Percentiles rank a stretch among this genome's conserved stretches.
Conservation (phyloP, 2,888 invertebrate genomes). For the Agonopterix heracliana region DNA sequence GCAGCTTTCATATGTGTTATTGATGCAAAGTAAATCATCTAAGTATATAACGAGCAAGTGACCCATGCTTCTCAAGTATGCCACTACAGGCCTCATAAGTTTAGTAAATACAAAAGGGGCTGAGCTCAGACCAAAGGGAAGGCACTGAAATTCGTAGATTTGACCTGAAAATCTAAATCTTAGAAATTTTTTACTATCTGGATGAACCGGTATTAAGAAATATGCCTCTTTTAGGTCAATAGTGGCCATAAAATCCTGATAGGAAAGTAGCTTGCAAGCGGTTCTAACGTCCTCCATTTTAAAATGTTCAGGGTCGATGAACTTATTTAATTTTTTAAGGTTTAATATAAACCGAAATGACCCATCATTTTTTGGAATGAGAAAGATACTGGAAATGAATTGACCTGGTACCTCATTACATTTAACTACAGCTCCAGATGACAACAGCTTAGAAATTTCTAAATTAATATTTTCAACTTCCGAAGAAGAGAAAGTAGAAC, state of each 20-base stretch:
- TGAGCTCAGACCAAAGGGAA: neutral
- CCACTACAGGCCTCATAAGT: neutral
- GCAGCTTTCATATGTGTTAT: constrained; percentile 2
- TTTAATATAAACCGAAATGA: neutral
- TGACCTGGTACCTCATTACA: neutral
- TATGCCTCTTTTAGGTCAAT: too few relatives aligned
- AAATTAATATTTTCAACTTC: neutral
- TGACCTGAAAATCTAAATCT: neutral
- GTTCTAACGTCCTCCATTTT: neutral
- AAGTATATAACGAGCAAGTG: neutral
- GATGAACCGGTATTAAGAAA: neutral
- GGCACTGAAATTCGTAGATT: neutral
- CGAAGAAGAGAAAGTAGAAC: neutral
- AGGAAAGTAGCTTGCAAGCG: neutral
- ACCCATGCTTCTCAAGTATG: neutral
- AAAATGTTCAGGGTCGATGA: neutral
- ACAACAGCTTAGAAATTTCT: neutral
- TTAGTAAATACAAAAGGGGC: neutral
- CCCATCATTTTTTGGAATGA: neutral
- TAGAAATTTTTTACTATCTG: neutral
- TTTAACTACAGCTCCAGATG: neutral
- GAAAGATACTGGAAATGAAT: too few relatives aligned
- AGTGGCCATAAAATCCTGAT: neutral
- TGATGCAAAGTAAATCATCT: constrained; percentile 4
- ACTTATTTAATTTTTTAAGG: neutral